Evolutionary conservation across 2,888 invertebrate species (phyloP).

Genomic region (Caenorhabditis sp.): DNA sequence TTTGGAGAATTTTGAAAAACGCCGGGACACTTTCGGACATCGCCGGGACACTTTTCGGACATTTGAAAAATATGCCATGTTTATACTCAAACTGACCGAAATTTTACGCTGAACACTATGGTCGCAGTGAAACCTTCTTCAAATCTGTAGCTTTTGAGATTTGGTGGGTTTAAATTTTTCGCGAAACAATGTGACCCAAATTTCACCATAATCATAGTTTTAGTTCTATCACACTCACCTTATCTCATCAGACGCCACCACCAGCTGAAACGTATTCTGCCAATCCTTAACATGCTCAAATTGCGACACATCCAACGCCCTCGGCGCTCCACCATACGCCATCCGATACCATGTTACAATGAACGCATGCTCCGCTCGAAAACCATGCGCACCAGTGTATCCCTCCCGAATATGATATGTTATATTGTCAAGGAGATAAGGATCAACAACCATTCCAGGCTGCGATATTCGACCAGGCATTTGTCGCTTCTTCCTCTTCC

Average conservation of each 20-base stretch:
- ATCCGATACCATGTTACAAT: constrained; percentile 66
- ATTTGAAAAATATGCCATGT: too few relatives aligned
- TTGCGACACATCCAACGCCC: constrained; percentile 62
- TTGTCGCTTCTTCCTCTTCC: constrained; percentile 54
- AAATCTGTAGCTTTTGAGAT: background rate
- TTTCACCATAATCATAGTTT: too few relatives aligned
- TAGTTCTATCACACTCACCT: constrained; percentile 72
- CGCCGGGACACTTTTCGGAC: too few relatives aligned
- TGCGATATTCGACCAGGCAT: constrained; percentile 59
- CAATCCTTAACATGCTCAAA: constrained; percentile 65
- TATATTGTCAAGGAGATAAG: constrained; percentile 61
- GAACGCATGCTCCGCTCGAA: constrained; percentile 62
- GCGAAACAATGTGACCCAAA: too few relatives aligned
- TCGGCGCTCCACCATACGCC: constrained; percentile 64
- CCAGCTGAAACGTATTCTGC: constrained; percentile 93
- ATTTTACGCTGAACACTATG: background rate
- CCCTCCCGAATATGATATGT: constrained; percentile 60
- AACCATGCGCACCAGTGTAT: constrained; percentile 61
- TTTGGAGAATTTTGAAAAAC: too few relatives aligned
- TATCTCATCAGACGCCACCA: constrained; percentile 90
- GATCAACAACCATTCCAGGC: constrained; percentile 64
- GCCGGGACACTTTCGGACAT: too few relatives aligned
- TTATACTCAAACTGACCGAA: background rate
- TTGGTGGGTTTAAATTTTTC: too few relatives aligned
- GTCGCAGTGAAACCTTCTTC: too few relatives aligned